Evolutionary conservation across 2,888 invertebrate species (phyloP).

Genomic region (Perizoma flavofasciatum): DNA sequence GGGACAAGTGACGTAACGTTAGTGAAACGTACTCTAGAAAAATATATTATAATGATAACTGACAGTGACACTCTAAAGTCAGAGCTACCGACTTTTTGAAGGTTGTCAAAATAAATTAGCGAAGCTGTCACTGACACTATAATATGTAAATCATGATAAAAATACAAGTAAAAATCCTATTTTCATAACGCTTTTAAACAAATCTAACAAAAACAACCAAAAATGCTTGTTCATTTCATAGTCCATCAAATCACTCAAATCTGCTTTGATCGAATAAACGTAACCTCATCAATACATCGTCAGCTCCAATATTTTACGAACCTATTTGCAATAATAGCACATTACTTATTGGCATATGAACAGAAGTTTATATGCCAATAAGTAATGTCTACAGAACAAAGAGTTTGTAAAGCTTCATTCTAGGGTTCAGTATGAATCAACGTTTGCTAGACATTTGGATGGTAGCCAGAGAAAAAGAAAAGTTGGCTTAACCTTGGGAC

Average conservation of each 20-base stretch:
- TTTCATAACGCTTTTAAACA: too few relatives aligned
- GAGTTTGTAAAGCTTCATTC: conserved; percentile 26
- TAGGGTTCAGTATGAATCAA: conserved; percentile 60
- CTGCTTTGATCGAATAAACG: conserved; percentile 28
- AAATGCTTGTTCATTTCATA: conserved; percentile 11
- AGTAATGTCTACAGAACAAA: neutral
- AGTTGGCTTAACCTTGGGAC: conserved; percentile 49
- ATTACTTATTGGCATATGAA: too few relatives aligned
- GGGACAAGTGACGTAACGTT: conserved; percentile 8
- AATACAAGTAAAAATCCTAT: neutral
- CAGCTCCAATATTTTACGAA: conserved; percentile 12
- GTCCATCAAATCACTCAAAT: conserved; percentile 24
- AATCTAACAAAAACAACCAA: too few relatives aligned
- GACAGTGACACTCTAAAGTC: conserved; percentile 8
- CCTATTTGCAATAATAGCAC: conserved; percentile 6
- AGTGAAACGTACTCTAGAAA: neutral
- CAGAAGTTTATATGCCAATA: neutral
- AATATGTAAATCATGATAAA: neutral
- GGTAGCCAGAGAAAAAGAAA: conserved; percentile 56
- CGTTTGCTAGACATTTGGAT: conserved; percentile 60
- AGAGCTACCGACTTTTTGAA: neutral
- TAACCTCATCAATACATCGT: conserved; percentile 28
- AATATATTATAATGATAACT: neutral
- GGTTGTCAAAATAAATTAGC: conserved; percentile 12
- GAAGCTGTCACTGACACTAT: conserved; percentile 1